phyloP scores from a whole-genome alignment of 2,113 vertebrate species.

The Oncorhynchus nerka region DNA sequence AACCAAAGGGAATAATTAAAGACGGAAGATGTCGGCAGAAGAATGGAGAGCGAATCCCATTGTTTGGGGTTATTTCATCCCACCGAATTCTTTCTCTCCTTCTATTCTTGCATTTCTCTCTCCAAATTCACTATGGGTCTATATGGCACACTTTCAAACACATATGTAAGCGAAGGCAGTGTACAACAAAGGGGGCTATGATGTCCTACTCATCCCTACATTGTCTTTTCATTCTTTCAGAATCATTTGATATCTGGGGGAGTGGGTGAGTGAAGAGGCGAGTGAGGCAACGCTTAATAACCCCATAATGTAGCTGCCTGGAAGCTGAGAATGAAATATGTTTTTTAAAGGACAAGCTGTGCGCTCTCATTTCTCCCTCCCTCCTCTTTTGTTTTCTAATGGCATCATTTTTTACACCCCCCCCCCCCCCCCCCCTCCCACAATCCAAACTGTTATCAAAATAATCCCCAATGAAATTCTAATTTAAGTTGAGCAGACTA shows the following conservation, averaged over 20 bases:
- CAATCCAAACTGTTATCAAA: slow-evolving; percentile 89
- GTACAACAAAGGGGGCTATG: slow-evolving; percentile 66
- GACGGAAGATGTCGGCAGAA: slow-evolving; percentile 71
- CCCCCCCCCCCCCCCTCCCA: slow-evolving; percentile 78
- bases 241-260: slow-evolving; percentile 65
- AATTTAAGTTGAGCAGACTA: slow-evolving; percentile 90
- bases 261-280: slow-evolving; percentile 35
- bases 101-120: slow-evolving; percentile 48
- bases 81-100: slow-evolving; percentile 12
- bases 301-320: slow-evolving; percentile 82
- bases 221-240: slow-evolving; percentile 73
- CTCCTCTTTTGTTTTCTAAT: slow-evolving; percentile 76
- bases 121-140: slow-evolving; percentile 64
- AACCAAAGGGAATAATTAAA: slow-evolving; percentile 82
- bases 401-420: slow-evolving; percentile 85
- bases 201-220: slow-evolving; percentile 69
- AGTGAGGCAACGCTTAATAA: slow-evolving; percentile 84
- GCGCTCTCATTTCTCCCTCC: slow-evolving; percentile 40
- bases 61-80: slow-evolving; percentile 75
- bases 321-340: slow-evolving; percentile 75
- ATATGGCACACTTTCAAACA: slow-evolving; percentile 67
- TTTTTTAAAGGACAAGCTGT: slow-evolving; percentile 80
- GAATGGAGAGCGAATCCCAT: slow-evolving; percentile 76
- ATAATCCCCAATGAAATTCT: slow-evolving; percentile 91
- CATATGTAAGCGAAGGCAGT: slow-evolving; percentile 65